Evolutionary conservation across 2,113 vertebrate genomes (phyloP), one percentile per base, ranked within the genome.

Genomic region (Sapayoa aenigma): DNA sequence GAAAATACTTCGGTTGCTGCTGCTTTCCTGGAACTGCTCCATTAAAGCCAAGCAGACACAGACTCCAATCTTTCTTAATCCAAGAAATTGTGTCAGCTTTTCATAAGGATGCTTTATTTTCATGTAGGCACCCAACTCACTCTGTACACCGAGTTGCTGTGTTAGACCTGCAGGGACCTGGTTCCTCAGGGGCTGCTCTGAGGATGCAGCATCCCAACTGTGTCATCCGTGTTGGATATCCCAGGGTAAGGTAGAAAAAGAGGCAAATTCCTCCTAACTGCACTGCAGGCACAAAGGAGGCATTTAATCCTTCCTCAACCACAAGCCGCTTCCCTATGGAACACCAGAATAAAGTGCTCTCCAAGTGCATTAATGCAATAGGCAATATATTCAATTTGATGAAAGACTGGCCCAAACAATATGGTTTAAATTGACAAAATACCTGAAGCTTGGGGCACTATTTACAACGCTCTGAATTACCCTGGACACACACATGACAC

Each of bases 1-100:
- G 92, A 96, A 94, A 95, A 94, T 67, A 69, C 74, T 83, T 86
- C 30, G 46, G 62, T 91, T 9, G 4, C 58, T 76, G 77, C 87
- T 68, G 77, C 92, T 86, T 96, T 97, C 94, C 96, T 96, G 95
- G 95, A 97, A 96, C 83, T 52, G 84, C 66, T 94, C 88, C 79
- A 41, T 94, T 92, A 93, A 66, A 79, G 76, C 66, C 93, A 69
- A 56, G 62, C 21, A 91, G 74, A 82, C 31, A 49, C 49, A 39
- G 14, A 12, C 60, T 68, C 58, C 25, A 11, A 44, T 67, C 59
- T n/a, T 79, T 67, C 69, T 75, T 37, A n/a, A 76, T 73, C 50
- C 78, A 79, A 89, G 77, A 79, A 79, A 35, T 55, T 65, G 79
- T 25, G n/a, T 46, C 46, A 44, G 39, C 21, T 72, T 82, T 42